These are phyloP conservation scores for Gymnobelideus leadbeateri DNA, from an alignment of 2,113 vertebrate genomes.

Conservation along the genomic window DNA sequence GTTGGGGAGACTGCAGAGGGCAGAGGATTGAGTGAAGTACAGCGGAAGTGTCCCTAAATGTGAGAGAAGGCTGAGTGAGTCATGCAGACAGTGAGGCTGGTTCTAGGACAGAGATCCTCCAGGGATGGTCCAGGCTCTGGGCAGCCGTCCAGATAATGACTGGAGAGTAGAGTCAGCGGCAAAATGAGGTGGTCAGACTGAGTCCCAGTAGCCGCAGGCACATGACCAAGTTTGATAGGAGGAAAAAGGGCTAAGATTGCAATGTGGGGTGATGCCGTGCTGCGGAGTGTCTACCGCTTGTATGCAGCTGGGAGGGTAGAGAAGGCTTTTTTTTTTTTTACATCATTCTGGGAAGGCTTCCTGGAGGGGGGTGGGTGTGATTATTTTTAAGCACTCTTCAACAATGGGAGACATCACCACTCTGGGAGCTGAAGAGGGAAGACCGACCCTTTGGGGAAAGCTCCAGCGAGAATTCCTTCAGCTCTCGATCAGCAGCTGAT, in stretches of 20 bases:
- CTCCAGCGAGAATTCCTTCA: not conserved
- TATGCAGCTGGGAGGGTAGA: not conserved
- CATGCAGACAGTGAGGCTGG: too few relatives aligned
- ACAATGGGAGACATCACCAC: not conserved
- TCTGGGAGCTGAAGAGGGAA: not conserved
- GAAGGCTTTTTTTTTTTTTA: not conserved
- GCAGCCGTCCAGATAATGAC: not conserved
- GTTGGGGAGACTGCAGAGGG: not conserved
- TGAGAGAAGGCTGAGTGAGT: not conserved
- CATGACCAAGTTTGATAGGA: not conserved
- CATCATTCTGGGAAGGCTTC: not conserved
- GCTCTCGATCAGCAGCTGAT: not conserved
- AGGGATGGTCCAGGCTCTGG: not conserved
- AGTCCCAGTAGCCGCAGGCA: not conserved
- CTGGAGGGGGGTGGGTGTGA: not conserved
- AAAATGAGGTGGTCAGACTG: not conserved
- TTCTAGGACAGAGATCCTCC: not conserved
- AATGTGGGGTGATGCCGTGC: not conserved
- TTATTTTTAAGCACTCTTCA: not conserved
- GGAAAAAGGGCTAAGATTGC: not conserved
- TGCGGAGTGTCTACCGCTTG: not conserved
- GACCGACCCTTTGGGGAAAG: not conserved
- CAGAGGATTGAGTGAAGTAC: too few relatives aligned
- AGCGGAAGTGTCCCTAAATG: not conserved
- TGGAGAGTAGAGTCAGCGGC: not conserved